A percentile compares a stretch with the other conserved stretches of the same genome.
phyloP scores from a whole-genome alignment of 2,113 vertebrate species.

The Dasypus novemcinctus region DNA sequence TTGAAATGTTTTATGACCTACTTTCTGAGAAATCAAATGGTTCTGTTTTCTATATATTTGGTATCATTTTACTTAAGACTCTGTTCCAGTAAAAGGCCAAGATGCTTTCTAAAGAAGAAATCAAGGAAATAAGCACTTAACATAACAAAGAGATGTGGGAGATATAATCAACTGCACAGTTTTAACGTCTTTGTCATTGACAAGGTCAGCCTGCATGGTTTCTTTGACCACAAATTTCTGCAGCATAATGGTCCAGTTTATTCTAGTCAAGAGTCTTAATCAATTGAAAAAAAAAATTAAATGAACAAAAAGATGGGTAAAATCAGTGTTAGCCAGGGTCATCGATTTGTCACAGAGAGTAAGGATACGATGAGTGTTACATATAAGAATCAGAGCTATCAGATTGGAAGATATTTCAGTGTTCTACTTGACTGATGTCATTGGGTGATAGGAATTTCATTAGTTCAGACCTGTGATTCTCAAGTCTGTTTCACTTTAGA shows the following conservation, averaged over 20 bases:
- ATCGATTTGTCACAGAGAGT: not conserved
- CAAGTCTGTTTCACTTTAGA: not conserved
- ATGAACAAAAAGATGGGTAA: not conserved
- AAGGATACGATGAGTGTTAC: not conserved
- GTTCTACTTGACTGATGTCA: not conserved
- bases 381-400: not conserved
- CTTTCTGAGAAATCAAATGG: not conserved
- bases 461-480: slow-evolving; percentile 2
- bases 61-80: slow-evolving; percentile 35
- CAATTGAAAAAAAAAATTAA: not conserved
- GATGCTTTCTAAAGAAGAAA: not conserved
- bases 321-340: not conserved
- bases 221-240: slow-evolving; percentile 21
- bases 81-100: not conserved
- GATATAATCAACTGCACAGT: not conserved
- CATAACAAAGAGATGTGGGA: not conserved
- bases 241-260: not conserved
- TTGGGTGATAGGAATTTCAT: not conserved
- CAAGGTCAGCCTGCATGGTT: not conserved
- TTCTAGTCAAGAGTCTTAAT: slow-evolving; percentile 14
- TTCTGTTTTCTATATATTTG: slow-evolving; percentile 38
- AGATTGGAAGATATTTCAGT: not conserved
- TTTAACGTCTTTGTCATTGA: slow-evolving; percentile 9
- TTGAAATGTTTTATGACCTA: slow-evolving; percentile 12
- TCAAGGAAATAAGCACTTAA: slow-evolving; percentile 11